Base-by-base conservation (phyloP, 2,888 invertebrate genomes). In the Euspilapteryx auroguttella region DNA sequence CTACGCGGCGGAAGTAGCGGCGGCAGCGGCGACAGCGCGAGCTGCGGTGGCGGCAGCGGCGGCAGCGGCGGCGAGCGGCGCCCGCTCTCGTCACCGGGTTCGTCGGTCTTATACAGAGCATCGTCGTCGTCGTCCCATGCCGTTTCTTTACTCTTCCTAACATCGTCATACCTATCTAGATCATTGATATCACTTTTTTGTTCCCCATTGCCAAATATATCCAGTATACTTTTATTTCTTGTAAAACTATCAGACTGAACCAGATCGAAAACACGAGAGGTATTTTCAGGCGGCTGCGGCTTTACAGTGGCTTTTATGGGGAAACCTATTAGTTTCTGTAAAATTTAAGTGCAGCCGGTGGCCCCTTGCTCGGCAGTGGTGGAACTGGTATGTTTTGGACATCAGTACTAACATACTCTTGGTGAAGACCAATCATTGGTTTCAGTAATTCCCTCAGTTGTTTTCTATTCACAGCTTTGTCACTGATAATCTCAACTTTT, bases 51-150 rank as follows among this genome's bases (percentile, higher is more conserved):
- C n/a, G n/a, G n/a, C n/a, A n/a, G n/a, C n/a, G n/a, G n/a, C n/a
- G n/a, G n/a, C n/a, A n/a, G n/a, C n/a, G n/a, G n/a, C n/a, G n/a
- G n/a, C n/a, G n/a, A n/a, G n/a, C n/a, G n/a, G n/a, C n/a, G n/a
- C n/a, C n/a, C n/a, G n/a, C n/a, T n/a, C n/a, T 27, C 12, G 12
- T 21, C 17, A 14, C 12, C 13, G 21, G 4, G 3, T 28, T 30
- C 17, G 29, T 58, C 57, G 21, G 51, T 40, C 38, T 55, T 62
- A 38, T 77, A 77, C 14, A 77, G 55, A 31, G 62, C 75, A 36
- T 76, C 76, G 39, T 77, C 76, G 38, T 75, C 75, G 30, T 64
- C 71, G 43, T 75, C 62, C 75, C 75, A 71, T 30, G 58, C 47
- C 29, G 49, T 48, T 37, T 66, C 64, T 40, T 57, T 59, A 21